These are phyloP conservation scores for Hyperoodon ampullatus DNA, from an alignment of 2,113 vertebrate species.

Conservation along the genomic window DNA sequence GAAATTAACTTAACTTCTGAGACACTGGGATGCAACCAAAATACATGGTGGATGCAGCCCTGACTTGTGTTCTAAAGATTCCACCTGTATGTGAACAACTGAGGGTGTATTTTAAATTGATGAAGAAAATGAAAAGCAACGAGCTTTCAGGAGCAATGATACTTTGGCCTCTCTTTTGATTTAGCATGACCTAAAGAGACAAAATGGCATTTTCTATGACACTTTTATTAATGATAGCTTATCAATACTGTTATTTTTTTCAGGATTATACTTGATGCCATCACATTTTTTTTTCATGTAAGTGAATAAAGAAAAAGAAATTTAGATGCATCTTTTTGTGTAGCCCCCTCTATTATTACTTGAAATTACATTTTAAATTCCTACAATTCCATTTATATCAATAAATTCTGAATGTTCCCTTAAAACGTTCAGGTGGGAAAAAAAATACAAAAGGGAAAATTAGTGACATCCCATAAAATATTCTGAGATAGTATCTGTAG, in stretches of 20 bases:
- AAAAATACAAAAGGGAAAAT: background rate
- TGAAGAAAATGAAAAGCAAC: background rate
- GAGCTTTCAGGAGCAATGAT: background rate
- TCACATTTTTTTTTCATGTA: background rate
- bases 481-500: background rate
- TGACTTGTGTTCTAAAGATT: background rate
- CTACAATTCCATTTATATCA: background rate
- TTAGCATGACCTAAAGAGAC: background rate
- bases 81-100: background rate
- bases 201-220: background rate
- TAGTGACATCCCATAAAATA: background rate
- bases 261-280: background rate
- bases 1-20: slow-evolving; percentile 17
- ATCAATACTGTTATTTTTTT: background rate
- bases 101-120: background rate
- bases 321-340: background rate
- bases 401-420: background rate
- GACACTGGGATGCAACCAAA: background rate
- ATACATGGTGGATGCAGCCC: background rate
- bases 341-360: background rate
- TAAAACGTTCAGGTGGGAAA: background rate
- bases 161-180: background rate
- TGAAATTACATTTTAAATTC: background rate
- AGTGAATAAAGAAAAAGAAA: background rate
- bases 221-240: background rate